These are phyloP conservation scores for Prunella strophiata DNA, from an alignment of 2,797 vertebrate species.

Conservation along the genomic window DNA sequence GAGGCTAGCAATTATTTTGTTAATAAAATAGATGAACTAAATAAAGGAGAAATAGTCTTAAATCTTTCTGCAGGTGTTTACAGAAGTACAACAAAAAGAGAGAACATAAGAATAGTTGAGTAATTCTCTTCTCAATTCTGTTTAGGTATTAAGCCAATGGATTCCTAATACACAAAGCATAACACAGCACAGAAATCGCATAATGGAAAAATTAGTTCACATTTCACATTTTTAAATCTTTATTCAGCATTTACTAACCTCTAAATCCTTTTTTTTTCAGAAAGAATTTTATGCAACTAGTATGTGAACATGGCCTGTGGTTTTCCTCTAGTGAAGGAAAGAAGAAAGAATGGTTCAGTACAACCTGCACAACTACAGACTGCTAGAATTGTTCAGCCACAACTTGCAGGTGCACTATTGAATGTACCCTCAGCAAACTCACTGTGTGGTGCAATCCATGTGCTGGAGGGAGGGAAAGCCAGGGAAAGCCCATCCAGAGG, in stretches of 20 bases:
- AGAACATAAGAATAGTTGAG: not conserved
- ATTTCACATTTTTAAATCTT: not conserved
- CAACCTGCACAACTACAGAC: not conserved
- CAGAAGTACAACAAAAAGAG: not conserved
- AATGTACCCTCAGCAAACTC: not conserved
- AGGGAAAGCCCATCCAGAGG: not conserved
- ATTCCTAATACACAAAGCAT: not conserved
- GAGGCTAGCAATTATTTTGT: not conserved
- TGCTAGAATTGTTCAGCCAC: not conserved
- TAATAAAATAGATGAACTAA: not conserved
- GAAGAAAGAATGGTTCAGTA: not conserved
- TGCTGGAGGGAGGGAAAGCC: not conserved
- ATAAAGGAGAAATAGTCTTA: not conserved
- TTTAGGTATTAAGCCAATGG: not conserved
- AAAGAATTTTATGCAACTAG: not conserved
- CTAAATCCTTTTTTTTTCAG: not conserved
- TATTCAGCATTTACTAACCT: not conserved
- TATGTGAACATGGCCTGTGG: not conserved
- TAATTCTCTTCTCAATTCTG: not conserved
- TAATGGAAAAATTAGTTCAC: not conserved
- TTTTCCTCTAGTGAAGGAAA: not conserved
- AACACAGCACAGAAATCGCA: not conserved
- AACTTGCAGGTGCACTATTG: not conserved
- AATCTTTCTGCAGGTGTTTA: not conserved
- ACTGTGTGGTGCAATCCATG: fast-evolving